These are phyloP conservation scores for Diplolepis rosae DNA, from an alignment of 2,888 invertebrate species.

Conservation along the genomic window DNA sequence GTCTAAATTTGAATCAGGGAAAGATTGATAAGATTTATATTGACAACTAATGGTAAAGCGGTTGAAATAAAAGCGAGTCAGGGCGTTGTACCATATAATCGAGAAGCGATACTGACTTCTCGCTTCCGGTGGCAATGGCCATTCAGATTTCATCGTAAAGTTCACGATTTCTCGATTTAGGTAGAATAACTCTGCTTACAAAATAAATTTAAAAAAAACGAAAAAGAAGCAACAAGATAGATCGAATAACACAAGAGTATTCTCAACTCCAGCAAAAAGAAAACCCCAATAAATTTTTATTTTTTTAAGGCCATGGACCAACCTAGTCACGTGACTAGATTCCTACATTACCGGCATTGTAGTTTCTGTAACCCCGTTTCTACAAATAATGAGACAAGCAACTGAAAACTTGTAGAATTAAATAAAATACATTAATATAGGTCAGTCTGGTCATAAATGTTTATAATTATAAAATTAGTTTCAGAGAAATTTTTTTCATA, in stretches of 20 bases:
- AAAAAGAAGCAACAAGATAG: too few species aligned
- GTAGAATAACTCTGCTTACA: not conserved
- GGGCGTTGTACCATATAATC: conserved; percentile 30
- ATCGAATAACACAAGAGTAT: too few species aligned
- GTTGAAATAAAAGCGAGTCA: conserved; percentile 20
- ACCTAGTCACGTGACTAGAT: too few species aligned
- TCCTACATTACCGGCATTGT: too few species aligned
- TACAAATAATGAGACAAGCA: not conserved
- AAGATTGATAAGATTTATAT: conserved; percentile 17
- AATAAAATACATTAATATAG: too few species aligned
- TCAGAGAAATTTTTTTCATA: too few species aligned
- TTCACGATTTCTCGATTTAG: conserved; percentile 21
- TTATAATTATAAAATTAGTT: too few species aligned
- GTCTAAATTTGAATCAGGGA: not conserved
- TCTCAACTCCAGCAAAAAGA: not conserved
- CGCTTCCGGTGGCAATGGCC: conserved; percentile 27
- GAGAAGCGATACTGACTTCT: conserved; percentile 26
- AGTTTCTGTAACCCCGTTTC: not conserved
- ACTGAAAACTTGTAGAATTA: too few species aligned
- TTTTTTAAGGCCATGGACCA: too few species aligned
- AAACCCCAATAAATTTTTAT: not conserved
- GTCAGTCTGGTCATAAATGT: too few species aligned
- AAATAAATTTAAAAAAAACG: conserved; percentile 1
- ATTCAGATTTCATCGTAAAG: conserved; percentile 16
- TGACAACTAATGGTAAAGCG: conserved; percentile 15